Conservation (phyloP, 2,888 invertebrate species). For the Nipponacmea schrenckii region DNA sequence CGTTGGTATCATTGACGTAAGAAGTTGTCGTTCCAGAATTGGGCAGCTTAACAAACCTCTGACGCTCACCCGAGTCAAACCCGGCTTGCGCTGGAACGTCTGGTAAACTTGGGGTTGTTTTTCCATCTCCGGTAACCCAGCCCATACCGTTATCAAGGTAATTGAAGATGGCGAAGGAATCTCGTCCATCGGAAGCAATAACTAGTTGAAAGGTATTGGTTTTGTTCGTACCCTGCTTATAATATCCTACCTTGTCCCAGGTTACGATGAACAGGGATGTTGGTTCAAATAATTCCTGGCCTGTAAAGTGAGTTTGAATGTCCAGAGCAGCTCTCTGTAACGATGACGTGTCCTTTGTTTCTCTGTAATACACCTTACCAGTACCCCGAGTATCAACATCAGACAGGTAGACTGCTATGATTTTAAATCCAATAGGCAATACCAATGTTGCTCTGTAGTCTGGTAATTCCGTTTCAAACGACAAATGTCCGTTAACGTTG, state of each 20-base stretch:
- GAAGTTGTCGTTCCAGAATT: conserved; percentile 94
- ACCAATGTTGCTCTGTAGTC: conserved; percentile 86
- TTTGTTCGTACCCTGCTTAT: conserved; percentile 76
- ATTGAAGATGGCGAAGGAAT: conserved; percentile 86
- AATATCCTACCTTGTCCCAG: conserved; percentile 89
- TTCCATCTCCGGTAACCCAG: conserved; percentile 85
- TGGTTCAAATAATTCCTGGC: conserved; percentile 80
- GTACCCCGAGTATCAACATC: conserved; percentile 85
- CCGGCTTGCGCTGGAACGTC: conserved; percentile 95
- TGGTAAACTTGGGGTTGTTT: conserved; percentile 77
- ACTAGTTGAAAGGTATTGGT: conserved; percentile 88
- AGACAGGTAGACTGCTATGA: conserved; percentile 89
- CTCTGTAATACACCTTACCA: conserved; percentile 79
- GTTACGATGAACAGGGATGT: conserved; percentile 85
- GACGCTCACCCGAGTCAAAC: conserved; percentile 85
- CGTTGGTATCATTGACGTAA: conserved; percentile 79
- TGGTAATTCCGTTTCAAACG: conserved; percentile 88
- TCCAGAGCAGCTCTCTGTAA: conserved; percentile 74
- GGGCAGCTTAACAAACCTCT: conserved; percentile 76
- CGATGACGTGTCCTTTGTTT: conserved; percentile 60
- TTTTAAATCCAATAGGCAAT: conserved; percentile 75
- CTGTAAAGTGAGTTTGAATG: conserved; percentile 80
- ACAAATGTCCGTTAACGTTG: conserved; percentile 88
- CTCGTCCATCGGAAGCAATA: conserved; percentile 79
- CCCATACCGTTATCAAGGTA: conserved; percentile 90